These are phyloP conservation scores for Halesus radiatus DNA, from an alignment of 1,140 invertebrate genomes.

Conservation along the genomic window DNA sequence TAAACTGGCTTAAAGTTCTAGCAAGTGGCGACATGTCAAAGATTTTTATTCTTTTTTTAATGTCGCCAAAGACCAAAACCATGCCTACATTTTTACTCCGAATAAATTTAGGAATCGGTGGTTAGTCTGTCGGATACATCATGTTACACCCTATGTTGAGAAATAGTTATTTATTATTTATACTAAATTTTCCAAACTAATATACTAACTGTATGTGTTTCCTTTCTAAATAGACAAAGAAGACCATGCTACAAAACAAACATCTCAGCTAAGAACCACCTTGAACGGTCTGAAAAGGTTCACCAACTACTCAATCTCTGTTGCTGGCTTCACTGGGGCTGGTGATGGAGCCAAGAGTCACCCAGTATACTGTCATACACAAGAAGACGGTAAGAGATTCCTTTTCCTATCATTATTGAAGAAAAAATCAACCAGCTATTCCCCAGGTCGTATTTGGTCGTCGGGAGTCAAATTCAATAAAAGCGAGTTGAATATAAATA, in stretches of 20 bases:
- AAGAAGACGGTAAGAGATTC: constrained; percentile 91
- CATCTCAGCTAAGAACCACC: constrained; percentile 76
- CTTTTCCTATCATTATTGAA: not conserved
- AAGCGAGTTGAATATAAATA: no score
- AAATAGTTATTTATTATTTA: no score
- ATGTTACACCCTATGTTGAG: no score
- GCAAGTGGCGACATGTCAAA: not conserved
- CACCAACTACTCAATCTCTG: constrained; percentile 94
- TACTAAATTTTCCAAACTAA: no score
- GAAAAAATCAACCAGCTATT: no score
- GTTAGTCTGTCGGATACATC: no score
- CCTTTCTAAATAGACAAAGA: constrained; percentile 67
- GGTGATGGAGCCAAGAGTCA: constrained; percentile 89
- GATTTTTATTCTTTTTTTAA: not conserved
- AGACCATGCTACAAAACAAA: constrained; percentile 77
- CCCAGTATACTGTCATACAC: constrained; percentile 89
- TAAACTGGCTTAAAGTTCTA: no score
- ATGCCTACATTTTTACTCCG: not conserved
- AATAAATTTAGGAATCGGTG: not conserved
- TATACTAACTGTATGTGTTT: no score
- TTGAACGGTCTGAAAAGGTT: constrained; percentile 81
- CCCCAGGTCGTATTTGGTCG: no score
- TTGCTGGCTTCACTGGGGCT: constrained; percentile 88
- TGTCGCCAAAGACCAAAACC: not conserved
- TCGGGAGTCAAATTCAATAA: no score